phyloP scores from a whole-genome alignment of 2,797 vertebrate species.

The Peromyscus attwateri region DNA sequence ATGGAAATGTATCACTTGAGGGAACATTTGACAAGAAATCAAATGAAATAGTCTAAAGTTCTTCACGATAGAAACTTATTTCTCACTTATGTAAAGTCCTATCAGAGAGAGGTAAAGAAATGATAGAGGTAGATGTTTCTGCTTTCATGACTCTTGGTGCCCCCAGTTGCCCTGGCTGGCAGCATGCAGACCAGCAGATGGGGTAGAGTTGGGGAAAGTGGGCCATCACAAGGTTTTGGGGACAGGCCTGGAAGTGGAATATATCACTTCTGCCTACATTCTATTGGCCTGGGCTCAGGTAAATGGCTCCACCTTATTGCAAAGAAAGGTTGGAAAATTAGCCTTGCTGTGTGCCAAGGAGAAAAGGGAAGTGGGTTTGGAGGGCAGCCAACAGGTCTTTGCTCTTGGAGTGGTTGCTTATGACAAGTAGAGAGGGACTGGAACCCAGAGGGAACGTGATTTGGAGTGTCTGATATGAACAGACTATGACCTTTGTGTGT shows the following conservation, averaged over 20 bases:
- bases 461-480: neutral
- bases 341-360: neutral
- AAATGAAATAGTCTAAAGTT: neutral
- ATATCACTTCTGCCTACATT: neutral
- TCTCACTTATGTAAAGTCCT: neutral
- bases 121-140: neutral
- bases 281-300: neutral
- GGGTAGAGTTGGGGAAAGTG: too few species aligned
- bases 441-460: neutral
- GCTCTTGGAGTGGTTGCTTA: neutral
- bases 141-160: neutral
- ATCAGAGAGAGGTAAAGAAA: neutral
- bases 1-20: neutral
- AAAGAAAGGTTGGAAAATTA: constrained; percentile 44
- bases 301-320: neutral
- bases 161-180: neutral
- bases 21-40: neutral
- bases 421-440: neutral
- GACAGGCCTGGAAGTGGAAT: neutral
- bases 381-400: neutral
- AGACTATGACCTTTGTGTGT: constrained; percentile 35
- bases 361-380: constrained; percentile 56
- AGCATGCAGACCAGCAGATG: neutral
- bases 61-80: neutral
- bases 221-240: neutral